These are phyloP conservation scores for Orussus abietinus DNA, from an alignment of 1,140 invertebrate species.

Conservation along the genomic window DNA sequence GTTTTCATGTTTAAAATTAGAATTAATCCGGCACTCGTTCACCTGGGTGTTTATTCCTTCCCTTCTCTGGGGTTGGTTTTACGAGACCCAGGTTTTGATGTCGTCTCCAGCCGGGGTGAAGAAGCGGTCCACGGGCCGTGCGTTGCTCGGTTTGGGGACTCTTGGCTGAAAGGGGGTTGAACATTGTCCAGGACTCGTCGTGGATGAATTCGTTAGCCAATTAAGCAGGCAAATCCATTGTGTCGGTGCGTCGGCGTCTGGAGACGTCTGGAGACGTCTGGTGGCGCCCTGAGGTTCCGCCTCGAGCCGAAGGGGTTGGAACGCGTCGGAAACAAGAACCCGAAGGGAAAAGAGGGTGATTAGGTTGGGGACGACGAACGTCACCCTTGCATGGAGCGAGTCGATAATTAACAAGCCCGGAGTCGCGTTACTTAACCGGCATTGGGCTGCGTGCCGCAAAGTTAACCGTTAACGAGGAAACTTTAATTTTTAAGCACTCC, in stretches of 20 bases:
- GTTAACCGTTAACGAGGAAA: slow-evolving; percentile 34
- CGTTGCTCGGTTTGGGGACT: too few relatives aligned
- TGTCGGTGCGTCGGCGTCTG: slow-evolving; percentile 15
- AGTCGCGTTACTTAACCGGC: not conserved
- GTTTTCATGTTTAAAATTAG: too few relatives aligned
- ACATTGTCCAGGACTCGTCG: too few relatives aligned
- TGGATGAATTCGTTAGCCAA: too few relatives aligned
- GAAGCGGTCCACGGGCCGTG: too few relatives aligned
- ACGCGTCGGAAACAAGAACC: slow-evolving; percentile 41
- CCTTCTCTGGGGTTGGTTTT: too few relatives aligned
- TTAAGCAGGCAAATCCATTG: slow-evolving; percentile 31
- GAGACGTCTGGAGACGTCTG: slow-evolving; percentile 26
- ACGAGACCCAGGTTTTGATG: too few relatives aligned
- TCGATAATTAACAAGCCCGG: slow-evolving; percentile 48
- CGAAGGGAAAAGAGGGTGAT: slow-evolving; percentile 39
- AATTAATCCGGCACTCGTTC: too few relatives aligned
- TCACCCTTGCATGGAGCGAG: slow-evolving; percentile 25
- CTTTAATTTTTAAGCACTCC: slow-evolving; percentile 31
- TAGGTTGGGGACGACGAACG: slow-evolving; percentile 35
- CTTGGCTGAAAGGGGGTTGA: too few relatives aligned
- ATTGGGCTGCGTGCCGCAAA: not conserved
- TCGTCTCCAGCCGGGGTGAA: too few relatives aligned
- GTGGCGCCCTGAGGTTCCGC: too few relatives aligned
- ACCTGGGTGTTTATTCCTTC: too few relatives aligned
- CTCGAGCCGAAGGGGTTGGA: slow-evolving; percentile 34